Conservation (phyloP, 2,888 invertebrate genomes). For the Lottia gigantea region DNA sequence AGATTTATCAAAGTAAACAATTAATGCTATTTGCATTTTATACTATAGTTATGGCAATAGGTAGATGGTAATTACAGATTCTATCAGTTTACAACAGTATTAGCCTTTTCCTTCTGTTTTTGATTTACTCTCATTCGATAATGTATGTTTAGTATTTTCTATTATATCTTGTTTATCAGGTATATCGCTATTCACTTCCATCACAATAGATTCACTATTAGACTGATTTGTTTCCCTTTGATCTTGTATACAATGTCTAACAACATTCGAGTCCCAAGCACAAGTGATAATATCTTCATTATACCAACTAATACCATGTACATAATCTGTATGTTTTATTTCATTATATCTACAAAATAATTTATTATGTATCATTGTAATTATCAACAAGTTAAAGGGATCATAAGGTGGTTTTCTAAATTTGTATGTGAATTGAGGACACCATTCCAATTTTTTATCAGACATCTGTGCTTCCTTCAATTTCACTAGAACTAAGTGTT, state of each 20-base stretch:
- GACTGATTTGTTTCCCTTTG: background rate
- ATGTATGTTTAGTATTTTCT: slow-evolving; percentile 6
- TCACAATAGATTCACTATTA: slow-evolving; percentile 14
- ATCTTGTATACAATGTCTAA: slow-evolving; percentile 19
- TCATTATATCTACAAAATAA: slow-evolving; percentile 68
- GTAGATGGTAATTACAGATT: no score
- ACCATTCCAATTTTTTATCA: no score
- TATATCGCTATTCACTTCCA: slow-evolving; percentile 26
- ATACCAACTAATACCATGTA: slow-evolving; percentile 73
- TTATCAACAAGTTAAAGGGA: background rate
- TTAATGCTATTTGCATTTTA: no score
- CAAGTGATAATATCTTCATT: slow-evolving; percentile 72
- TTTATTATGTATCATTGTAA: slow-evolving; percentile 14
- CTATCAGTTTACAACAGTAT: no score
- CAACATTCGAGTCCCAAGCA: slow-evolving; percentile 71
- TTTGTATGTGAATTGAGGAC: no score
- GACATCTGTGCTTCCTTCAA: no score
- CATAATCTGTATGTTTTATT: slow-evolving; percentile 71
- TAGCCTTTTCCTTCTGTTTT: slow-evolving; percentile 7
- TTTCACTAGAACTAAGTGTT: no score
- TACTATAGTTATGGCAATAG: no score
- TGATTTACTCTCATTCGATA: background rate
- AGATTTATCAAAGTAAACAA: no score
- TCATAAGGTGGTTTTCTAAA: no score
- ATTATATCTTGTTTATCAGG: slow-evolving; percentile 10